Percentiles rank a stretch among this genome's conserved stretches.
Evolutionary conservation across 1,140 invertebrate genomes (phyloP).

Genomic region (Drosophila prosaltans): DNA sequence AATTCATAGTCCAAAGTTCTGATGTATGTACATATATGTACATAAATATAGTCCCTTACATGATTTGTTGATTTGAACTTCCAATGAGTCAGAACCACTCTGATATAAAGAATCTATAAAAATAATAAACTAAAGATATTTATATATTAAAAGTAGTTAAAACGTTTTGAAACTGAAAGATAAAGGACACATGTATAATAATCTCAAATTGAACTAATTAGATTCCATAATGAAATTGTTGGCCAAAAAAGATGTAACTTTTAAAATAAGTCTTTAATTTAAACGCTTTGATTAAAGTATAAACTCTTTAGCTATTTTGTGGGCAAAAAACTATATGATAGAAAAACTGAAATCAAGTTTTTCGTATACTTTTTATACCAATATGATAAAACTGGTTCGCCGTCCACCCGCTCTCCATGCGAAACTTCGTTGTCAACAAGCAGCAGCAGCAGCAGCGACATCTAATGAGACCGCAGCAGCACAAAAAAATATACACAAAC

Average conservation of each 20-base stretch:
- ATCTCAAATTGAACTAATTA: no score
- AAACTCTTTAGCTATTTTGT: background rate
- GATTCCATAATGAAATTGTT: no score
- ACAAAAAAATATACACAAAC: background rate
- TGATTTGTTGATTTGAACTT: background rate
- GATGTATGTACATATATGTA: no score
- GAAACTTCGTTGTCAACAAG: conserved; percentile 23
- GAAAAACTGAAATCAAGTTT: conserved; percentile 8
- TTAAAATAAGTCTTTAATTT: no score
- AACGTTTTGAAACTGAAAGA: no score
- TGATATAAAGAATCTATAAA: background rate
- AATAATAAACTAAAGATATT: background rate
- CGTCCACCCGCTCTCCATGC: conserved; percentile 51
- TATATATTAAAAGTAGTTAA: no score
- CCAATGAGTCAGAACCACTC: background rate
- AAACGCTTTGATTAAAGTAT: no score
- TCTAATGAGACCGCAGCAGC: conserved; percentile 4
- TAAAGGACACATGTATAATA: no score
- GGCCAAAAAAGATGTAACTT: background rate
- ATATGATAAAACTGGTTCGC: conserved; percentile 34
- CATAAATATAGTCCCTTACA: no score
- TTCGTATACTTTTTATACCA: background rate
- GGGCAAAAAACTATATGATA: conserved; percentile 3
- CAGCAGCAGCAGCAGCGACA: conserved; percentile 31
- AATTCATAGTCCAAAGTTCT: conserved; percentile 9